Evolutionary conservation across 2,113 vertebrate species (phyloP), one percentile per base, ranked within the genome.

Genomic region (Electrona antarctica): DNA sequence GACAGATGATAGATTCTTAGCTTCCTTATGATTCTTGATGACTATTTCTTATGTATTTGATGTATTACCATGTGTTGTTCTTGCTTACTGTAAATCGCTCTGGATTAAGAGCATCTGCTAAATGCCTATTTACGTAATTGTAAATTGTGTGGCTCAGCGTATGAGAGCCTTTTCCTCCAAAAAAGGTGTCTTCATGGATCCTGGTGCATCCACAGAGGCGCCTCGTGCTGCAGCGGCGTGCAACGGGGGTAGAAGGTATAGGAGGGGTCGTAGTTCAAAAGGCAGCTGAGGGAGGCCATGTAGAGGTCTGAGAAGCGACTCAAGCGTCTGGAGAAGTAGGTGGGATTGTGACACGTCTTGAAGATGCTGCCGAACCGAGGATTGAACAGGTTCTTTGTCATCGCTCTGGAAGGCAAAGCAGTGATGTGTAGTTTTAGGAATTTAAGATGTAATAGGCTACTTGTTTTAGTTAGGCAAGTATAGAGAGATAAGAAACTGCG

Each of bases 121-220:
- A 21, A 21, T 21, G n/a, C n/a, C n/a, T n/a, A n/a, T n/a, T n/a
- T n/a, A n/a, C 2, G 21, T 21, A 21, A 21, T 21, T 21, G 21
- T 21, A 21, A 21, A 21, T 21, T 21, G 33, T 41, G 46, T 50
- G 29, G 21, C 83, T 92, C 90, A 95, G 85, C 94, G 91, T 60
- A 95, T 95, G 68, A 90, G 90, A 12, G 94, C 90, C 93, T 94
- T 95, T 59, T 95, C 93, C 14, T 95, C 94, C 76, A 94, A 80
- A 60, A 92, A 91, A 2, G 94, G 94, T 0, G 93, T 95, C 78
- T 94, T 95, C 93, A 93, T 90, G 90, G 94, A 95, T 78, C 94
- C 94, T 95, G 94, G 76, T 95, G 94, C 93, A 95, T 94, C 94
- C 94, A 95, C 64, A 95, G 91, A 0, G 94, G 94, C 0, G 94